A percentile compares a stretch with the other conserved stretches of the same genome.
These are phyloP conservation scores for Odontothrips loti DNA, from an alignment of 2,888 invertebrate genomes.

Conservation along the genomic window DNA sequence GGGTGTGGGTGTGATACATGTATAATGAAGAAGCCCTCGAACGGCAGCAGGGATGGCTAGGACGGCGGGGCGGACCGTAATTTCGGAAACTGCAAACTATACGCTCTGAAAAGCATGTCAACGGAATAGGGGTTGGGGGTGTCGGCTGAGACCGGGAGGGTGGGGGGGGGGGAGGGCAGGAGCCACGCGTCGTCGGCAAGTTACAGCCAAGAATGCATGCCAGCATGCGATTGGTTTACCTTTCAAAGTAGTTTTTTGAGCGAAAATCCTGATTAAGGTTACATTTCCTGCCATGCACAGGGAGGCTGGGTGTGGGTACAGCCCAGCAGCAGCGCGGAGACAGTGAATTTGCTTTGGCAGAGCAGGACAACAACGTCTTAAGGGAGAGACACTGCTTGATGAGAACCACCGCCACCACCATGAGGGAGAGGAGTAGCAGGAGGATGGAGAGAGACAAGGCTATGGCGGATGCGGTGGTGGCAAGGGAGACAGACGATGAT, in stretches of 20 bases:
- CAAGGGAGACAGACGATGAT: no score
- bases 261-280: no score
- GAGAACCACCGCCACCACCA: no score
- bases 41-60: not conserved
- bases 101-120: not conserved
- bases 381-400: no score
- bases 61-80: not conserved
- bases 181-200: not conserved
- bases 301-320: no score
- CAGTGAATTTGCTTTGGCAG: no score
- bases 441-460: not conserved
- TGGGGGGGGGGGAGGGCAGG: not conserved
- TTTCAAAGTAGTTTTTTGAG: no score
- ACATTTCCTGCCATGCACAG: no score
- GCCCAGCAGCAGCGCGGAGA: no score
- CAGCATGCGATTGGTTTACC: not conserved
- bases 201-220: not conserved
- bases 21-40: not conserved
- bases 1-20: conserved; percentile 9
- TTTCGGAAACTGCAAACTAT: conserved; percentile 11
- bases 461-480: no score
- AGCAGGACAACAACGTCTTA: no score
- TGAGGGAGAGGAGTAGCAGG: not conserved
- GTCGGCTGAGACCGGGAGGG: not conserved
- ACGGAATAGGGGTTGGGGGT: not conserved